phyloP scores from a whole-genome alignment of 2,113 vertebrate species.

The Galeopterus variegatus region DNA sequence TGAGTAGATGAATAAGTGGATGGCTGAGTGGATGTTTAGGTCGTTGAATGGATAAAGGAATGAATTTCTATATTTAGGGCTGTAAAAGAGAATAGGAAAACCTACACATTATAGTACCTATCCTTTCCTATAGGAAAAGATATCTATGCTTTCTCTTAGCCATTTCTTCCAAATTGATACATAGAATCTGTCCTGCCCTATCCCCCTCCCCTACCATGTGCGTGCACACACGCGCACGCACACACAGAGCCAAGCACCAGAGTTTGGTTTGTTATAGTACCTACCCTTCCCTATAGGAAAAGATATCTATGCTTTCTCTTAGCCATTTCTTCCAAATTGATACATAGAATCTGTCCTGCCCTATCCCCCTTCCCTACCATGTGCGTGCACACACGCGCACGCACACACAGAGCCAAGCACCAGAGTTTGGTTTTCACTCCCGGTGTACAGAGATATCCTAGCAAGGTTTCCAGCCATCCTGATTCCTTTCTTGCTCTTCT shows the following conservation, averaged over 20 bases:
- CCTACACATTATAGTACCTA: conserved; percentile 8
- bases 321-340: conserved; percentile 39
- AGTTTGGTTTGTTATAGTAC: conserved; percentile 16
- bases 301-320: conserved; percentile 27
- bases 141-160: conserved; percentile 7
- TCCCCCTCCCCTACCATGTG: neutral
- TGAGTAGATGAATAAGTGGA: neutral
- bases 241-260: neutral
- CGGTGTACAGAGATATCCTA: neutral
- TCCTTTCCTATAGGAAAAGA: neutral
- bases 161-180: conserved; percentile 35
- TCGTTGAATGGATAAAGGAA: neutral
- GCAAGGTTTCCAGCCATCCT: neutral
- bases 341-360: neutral
- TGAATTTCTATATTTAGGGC: conserved; percentile 41
- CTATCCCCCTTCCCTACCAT: neutral
- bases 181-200: neutral
- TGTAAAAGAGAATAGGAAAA: conserved; percentile 51
- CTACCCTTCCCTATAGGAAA: no score
- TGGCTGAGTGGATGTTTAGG: neutral
- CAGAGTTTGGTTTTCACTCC: neutral
- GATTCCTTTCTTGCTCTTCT: conserved; percentile 36
- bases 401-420: neutral
- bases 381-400: neutral
- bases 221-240: neutral